Evolutionary conservation across 2,888 invertebrate genomes (phyloP).

Genomic region (Torymus texanus): DNA sequence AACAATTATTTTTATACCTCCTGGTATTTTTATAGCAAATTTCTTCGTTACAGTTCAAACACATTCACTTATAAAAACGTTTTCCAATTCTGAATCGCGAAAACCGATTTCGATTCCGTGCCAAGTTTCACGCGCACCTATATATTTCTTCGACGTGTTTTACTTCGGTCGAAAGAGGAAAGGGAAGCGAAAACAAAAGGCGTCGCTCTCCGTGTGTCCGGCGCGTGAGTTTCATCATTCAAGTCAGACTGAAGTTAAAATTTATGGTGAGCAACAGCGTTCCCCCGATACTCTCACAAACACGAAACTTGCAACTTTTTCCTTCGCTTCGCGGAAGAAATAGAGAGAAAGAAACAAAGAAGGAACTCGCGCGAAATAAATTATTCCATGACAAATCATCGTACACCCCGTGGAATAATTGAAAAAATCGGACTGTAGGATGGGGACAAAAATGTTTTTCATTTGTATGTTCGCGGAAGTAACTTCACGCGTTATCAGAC

Average conservation of each 20-base stretch:
- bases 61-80: no score
- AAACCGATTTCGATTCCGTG: no score
- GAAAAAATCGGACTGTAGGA: conserved; percentile 9
- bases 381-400: conserved; percentile 23
- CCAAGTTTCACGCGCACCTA: no score
- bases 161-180: neutral
- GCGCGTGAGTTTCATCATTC: conserved; percentile 36
- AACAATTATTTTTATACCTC: no score
- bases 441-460: conserved; percentile 1
- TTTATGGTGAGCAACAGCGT: conserved; percentile 9
- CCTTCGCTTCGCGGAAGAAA: neutral
- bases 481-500: no score
- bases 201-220: neutral
- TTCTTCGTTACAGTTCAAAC: no score
- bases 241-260: conserved; percentile 27
- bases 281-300: neutral
- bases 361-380: neutral
- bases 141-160: no score
- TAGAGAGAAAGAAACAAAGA: neutral
- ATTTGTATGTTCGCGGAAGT: neutral
- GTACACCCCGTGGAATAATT: neutral
- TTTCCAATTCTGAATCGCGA: no score
- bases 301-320: conserved; percentile 2
- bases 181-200: neutral
- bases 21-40: no score